A percentile compares a stretch with the other conserved stretches of the same genome.
Evolutionary conservation across 35 echinoderm and acorn worm genomes (phyloP).

Genomic region (Eucidaris tribuloides): DNA sequence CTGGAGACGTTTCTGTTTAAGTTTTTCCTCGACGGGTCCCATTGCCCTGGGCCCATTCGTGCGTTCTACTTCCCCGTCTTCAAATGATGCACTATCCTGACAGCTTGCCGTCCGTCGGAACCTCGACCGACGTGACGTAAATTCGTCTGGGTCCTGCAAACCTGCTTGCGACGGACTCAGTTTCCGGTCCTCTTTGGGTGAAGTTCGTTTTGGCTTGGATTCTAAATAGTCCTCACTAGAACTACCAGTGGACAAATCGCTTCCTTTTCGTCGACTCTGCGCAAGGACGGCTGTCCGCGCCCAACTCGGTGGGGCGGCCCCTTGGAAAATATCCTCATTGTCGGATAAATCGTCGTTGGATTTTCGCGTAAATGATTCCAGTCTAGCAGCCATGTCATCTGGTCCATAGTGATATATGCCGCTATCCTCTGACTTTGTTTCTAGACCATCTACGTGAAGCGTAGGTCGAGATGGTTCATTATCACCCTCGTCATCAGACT

Average conservation of each 20-base stretch:
- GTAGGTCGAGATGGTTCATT: conserved; percentile 32
- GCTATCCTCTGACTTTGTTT: conserved; percentile 92
- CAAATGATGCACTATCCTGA: conserved; percentile 60
- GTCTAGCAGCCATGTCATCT: conserved; percentile 50
- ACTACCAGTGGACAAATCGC: conserved; percentile 81
- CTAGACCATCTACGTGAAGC: conserved; percentile 68
- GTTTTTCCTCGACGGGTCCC: conserved; percentile 62
- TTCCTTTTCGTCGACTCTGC: conserved; percentile 52
- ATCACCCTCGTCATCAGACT: conserved; percentile 64
- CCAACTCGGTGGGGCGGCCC: conserved; percentile 12
- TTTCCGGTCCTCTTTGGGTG: not conserved
- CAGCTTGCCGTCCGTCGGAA: conserved; percentile 65
- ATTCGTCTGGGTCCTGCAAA: conserved; percentile 12
- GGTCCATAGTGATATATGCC: conserved; percentile 71
- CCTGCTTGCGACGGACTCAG: not conserved
- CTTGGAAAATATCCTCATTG: conserved; percentile 70
- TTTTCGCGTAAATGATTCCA: conserved; percentile 40
- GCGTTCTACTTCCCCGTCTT: conserved; percentile 34
- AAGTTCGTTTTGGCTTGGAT: conserved; percentile 58
- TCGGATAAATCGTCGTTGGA: conserved; percentile 71
- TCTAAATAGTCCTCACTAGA: conserved; percentile 86
- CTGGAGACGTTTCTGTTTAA: conserved; percentile 42
- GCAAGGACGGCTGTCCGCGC: conserved; percentile 35
- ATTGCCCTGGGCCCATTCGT: not conserved
- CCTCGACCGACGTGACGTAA: conserved; percentile 15